phyloP scores from a whole-genome alignment of 1,140 invertebrate species.

The Platyscapa corneri region DNA sequence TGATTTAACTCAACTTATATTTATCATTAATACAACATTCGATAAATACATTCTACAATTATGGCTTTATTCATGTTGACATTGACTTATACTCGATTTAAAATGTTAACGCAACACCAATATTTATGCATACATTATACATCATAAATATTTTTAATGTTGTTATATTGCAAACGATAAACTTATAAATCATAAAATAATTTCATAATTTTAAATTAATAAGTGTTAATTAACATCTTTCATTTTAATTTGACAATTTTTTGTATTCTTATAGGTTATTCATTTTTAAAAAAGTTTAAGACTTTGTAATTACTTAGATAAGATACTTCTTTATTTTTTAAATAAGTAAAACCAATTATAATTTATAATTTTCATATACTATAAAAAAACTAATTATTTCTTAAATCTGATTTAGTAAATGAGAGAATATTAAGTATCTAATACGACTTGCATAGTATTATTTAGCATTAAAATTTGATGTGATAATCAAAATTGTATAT shows the following conservation, averaged over 20 bases:
- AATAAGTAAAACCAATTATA: neutral
- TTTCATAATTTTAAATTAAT: neutral
- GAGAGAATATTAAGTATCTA: neutral
- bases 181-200: neutral
- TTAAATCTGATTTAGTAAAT: neutral
- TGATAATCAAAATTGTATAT: too few species aligned
- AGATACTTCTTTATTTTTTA: neutral
- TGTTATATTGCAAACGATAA: neutral
- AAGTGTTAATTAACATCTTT: neutral
- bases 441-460: neutral
- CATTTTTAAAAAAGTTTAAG: neutral
- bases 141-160: neutral
- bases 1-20: too few species aligned
- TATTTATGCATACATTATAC: slow-evolving; percentile 12
- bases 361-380: neutral
- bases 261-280: neutral
- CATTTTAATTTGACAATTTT: neutral
- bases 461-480: neutral
- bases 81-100: slow-evolving; percentile 13
- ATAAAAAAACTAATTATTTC: neutral
- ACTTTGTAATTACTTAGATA: neutral
- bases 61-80: slow-evolving; percentile 20
- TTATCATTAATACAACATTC: too few species aligned
- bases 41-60: neutral
- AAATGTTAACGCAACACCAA: slow-evolving; percentile 8